Evolutionary conservation across 2,888 invertebrate species (phyloP).

Genomic region (Nephrotoma guestfalica): DNA sequence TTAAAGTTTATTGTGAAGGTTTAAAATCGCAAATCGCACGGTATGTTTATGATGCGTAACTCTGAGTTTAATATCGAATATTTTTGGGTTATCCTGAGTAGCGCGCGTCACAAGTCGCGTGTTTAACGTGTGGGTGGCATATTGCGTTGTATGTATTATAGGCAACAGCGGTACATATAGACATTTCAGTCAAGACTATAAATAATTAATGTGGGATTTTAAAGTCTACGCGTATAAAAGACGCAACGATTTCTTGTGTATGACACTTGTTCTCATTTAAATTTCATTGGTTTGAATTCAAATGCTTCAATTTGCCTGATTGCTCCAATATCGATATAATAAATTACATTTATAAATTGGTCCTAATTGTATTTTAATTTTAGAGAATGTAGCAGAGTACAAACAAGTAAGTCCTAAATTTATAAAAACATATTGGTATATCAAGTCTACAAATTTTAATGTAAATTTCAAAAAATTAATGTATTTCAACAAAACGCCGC

Average conservation of each 20-base stretch:
- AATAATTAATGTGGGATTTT: not conserved
- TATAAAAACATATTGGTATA: no score
- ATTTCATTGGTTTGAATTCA: not conserved
- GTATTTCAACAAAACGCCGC: no score
- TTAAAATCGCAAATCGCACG: not conserved
- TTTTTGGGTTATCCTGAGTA: not conserved
- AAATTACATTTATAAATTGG: no score
- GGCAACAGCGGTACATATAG: not conserved
- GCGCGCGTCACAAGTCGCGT: not conserved
- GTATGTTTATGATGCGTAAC: not conserved
- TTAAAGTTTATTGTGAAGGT: not conserved
- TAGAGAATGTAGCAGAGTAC: no score
- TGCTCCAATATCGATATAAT: no score
- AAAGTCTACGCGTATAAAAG: not conserved
- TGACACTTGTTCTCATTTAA: not conserved
- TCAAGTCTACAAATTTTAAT: no score
- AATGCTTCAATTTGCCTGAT: no score
- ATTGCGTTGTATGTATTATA: not conserved
- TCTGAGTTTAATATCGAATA: not conserved
- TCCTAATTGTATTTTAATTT: no score
- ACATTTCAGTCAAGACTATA: not conserved
- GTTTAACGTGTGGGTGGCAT: not conserved
- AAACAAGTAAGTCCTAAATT: no score
- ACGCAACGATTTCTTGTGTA: not conserved
- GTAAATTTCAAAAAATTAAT: no score